Conservation (phyloP, 2,888 invertebrate genomes). For the Microctonus brassicae region DNA sequence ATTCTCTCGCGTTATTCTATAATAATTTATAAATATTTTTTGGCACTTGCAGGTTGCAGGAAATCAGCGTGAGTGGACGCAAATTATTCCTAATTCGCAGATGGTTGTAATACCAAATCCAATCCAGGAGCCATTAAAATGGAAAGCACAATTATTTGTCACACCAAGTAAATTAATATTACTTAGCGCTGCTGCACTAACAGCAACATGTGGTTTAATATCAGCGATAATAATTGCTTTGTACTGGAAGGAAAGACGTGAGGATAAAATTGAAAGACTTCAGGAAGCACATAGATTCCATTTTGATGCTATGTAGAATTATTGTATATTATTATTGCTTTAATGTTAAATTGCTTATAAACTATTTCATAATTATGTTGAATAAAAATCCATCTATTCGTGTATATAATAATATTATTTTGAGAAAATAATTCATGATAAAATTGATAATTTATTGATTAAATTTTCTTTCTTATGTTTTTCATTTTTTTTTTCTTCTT, state of each 20-base stretch:
- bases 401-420: neutral
- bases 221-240: conserved; percentile 87
- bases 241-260: conserved; percentile 90
- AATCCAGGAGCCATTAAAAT: conserved; percentile 80
- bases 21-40: neutral
- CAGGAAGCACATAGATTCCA: conserved; percentile 88
- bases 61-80: conserved; percentile 82
- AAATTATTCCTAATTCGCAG: conserved; percentile 97
- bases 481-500: conserved; percentile 15
- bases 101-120: conserved; percentile 95
- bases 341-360: conserved; percentile 33
- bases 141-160: conserved; percentile 94
- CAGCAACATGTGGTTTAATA: conserved; percentile 88
- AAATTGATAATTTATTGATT: conserved; percentile 58
- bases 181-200: conserved; percentile 90
- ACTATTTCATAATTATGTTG: conserved; percentile 45
- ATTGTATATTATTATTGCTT: conserved; percentile 25
- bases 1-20: neutral
- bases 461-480: conserved; percentile 6
- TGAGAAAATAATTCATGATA: conserved; percentile 41
- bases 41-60: conserved; percentile 57
- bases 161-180: conserved; percentile 94
- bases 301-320: conserved; percentile 86
- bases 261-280: conserved; percentile 83
- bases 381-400: conserved; percentile 29